Percentiles rank a stretch among this genome's conserved stretches.
Evolutionary conservation across 2,888 invertebrate species (phyloP).

Genomic region (Lysandra bellargus): DNA sequence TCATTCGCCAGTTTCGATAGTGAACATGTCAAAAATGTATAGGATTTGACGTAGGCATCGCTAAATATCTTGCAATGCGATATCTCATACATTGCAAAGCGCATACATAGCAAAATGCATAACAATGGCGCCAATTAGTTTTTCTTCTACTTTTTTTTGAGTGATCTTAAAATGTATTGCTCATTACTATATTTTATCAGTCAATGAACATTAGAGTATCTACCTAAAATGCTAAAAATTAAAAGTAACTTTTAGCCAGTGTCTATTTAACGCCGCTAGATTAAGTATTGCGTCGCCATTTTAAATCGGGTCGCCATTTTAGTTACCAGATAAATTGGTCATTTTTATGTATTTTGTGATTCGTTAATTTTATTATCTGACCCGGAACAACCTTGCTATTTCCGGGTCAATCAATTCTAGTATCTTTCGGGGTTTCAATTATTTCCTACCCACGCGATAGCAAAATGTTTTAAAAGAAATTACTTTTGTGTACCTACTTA

Average conservation of each 20-base stretch:
- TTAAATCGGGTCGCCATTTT: neutral
- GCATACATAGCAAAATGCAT: neutral
- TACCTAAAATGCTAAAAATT: too few relatives aligned
- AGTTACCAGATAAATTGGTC: neutral
- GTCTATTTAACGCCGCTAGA: neutral
- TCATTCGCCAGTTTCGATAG: too few relatives aligned
- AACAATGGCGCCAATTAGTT: too few relatives aligned
- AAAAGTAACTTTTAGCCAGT: neutral
- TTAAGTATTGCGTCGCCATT: neutral
- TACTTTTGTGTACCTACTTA: neutral
- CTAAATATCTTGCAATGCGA: neutral
- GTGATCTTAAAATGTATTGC: too few relatives aligned
- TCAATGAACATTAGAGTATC: too few relatives aligned
- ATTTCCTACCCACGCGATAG: neutral
- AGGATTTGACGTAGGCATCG: neutral
- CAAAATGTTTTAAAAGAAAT: neutral
- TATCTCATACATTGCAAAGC: neutral
- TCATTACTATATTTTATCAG: too few relatives aligned
- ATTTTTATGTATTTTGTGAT: neutral
- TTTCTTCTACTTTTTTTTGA: too few relatives aligned
- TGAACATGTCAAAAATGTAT: too few relatives aligned
- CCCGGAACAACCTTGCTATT: neutral
- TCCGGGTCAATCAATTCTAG: neutral
- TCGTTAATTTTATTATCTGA: slow-evolving; percentile 14
- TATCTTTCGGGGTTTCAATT: neutral